These are phyloP conservation scores for Pelobates cultripes DNA, from an alignment of 2,797 vertebrate species.

Conservation along the genomic window DNA sequence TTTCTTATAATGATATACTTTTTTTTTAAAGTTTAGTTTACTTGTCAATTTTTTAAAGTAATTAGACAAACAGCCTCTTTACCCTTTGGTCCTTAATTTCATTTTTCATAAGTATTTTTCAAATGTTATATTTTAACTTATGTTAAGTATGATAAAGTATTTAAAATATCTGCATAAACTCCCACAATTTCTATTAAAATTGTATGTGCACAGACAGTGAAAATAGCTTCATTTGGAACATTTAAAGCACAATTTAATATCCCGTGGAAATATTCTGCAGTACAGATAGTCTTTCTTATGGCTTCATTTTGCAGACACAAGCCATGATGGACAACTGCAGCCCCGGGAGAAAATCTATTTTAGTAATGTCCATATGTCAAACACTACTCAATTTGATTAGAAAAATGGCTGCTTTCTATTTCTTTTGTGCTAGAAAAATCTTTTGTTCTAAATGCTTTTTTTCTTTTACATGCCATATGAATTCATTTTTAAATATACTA, in stretches of 20 bases:
- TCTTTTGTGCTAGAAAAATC: not conserved
- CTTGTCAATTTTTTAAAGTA: not conserved
- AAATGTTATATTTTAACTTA: not conserved
- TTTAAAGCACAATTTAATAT: slow-evolving; percentile 18
- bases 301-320: slow-evolving; percentile 20
- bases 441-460: slow-evolving; percentile 33
- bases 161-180: not conserved
- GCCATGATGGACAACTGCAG: slow-evolving; percentile 38
- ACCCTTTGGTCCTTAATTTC: not conserved
- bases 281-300: slow-evolving; percentile 13
- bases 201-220: not conserved
- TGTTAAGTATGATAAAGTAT: not conserved
- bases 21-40: not conserved
- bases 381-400: slow-evolving; percentile 35
- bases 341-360: slow-evolving; percentile 50
- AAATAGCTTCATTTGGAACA: slow-evolving; percentile 28
- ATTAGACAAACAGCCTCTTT: not conserved
- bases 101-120: not conserved
- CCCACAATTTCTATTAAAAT: not conserved
- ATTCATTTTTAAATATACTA: slow-evolving; percentile 20
- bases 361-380: slow-evolving; percentile 39
- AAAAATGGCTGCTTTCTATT: slow-evolving; percentile 25
- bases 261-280: not conserved
- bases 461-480: not conserved
- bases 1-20: not conserved